A percentile compares a stretch with the other conserved stretches of the same genome.
Evolutionary conservation across 2,113 vertebrate genomes (phyloP).

Genomic region (Prunella fulvescens): DNA sequence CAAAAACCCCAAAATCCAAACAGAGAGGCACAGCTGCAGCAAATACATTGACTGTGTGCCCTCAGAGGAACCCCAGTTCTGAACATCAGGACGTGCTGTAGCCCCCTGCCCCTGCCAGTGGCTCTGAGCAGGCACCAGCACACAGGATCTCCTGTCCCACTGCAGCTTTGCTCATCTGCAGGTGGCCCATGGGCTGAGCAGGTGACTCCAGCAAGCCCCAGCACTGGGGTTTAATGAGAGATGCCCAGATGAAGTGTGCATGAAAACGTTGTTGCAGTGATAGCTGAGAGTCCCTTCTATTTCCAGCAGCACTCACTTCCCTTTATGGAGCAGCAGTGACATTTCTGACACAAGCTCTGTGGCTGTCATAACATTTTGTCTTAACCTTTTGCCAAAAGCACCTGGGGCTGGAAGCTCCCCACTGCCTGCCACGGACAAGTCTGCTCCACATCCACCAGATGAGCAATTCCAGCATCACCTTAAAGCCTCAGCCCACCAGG

Average conservation of each 20-base stretch:
- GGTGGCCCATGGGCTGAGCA: neutral
- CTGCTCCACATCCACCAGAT: neutral
- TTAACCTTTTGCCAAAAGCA: neutral
- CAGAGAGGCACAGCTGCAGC: neutral
- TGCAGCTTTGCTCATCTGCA: neutral
- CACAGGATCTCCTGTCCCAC: neutral
- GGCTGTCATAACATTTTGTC: neutral
- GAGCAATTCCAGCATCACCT: neutral
- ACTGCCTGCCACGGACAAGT: neutral
- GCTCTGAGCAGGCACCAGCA: neutral
- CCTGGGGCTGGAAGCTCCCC: neutral
- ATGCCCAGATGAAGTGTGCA: neutral
- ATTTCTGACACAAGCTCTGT: neutral
- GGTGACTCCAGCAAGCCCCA: neutral
- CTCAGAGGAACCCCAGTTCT: neutral
- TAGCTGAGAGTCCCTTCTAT: neutral
- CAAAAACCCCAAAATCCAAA: neutral
- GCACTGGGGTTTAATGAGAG: neutral
- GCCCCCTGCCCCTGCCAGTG: neutral
- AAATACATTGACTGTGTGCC: neutral
- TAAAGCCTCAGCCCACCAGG: neutral
- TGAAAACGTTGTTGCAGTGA: rapidly evolving
- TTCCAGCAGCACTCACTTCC: neutral
- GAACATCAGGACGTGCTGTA: rapidly evolving
- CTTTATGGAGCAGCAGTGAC: neutral